phyloP scores from a whole-genome alignment of 2,113 vertebrate genomes.

The Callithrix jacchus region DNA sequence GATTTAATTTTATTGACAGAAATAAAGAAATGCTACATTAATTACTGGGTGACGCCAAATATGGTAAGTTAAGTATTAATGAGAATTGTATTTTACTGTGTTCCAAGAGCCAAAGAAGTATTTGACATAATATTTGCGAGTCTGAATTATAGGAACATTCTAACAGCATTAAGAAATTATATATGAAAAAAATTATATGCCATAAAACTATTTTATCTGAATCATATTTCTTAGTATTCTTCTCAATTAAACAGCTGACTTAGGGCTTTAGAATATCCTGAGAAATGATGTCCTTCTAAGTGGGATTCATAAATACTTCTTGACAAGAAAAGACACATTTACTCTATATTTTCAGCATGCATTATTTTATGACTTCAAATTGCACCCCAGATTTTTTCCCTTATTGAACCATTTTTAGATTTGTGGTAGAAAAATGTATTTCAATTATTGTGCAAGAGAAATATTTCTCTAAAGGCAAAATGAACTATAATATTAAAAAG shows the following conservation, averaged over 20 bases:
- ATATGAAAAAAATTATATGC: conserved; percentile 32
- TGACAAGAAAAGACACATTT: conserved; percentile 25
- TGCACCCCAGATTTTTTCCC: not conserved
- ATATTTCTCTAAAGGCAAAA: conserved; percentile 15
- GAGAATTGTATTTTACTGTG: conserved; percentile 57
- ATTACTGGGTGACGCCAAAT: conserved; percentile 8
- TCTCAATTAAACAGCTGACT: conserved; percentile 54
- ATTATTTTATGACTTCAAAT: conserved; percentile 29
- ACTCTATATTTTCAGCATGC: conserved; percentile 7
- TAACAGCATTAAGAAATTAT: conserved; percentile 63
- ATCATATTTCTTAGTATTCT: conserved; percentile 48
- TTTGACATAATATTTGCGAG: conserved; percentile 7
- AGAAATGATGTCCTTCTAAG: conserved; percentile 27
- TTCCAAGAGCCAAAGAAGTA: not conserved
- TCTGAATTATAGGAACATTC: conserved; percentile 63
- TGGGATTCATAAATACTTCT: conserved; percentile 40
- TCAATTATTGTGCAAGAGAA: not conserved
- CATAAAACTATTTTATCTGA: conserved; percentile 53
- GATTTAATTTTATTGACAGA: conserved; percentile 56
- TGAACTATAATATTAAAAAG: not conserved
- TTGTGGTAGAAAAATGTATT: conserved; percentile 16
- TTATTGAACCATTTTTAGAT: conserved; percentile 40
- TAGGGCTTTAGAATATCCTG: not conserved
- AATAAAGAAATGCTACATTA: conserved; percentile 43
- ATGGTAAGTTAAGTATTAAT: conserved; percentile 52